Conservation (phyloP, 1,140 invertebrate genomes). For the Microplitis mediator region DNA sequence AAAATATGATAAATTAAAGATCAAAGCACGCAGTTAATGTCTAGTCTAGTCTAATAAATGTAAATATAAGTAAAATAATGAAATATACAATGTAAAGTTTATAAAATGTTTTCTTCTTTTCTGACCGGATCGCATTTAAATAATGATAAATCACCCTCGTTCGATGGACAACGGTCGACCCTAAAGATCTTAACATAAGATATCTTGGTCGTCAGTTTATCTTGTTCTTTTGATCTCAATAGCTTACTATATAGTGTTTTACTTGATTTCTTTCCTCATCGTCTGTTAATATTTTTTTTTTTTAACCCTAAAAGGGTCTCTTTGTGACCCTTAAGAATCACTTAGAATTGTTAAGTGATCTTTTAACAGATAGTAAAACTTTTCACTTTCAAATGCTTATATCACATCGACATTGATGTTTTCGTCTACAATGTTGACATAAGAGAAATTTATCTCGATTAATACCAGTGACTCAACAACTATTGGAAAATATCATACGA, state of each 20-base stretch:
- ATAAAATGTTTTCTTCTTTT: neutral
- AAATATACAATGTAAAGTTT: neutral
- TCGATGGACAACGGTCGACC: conserved; percentile 42
- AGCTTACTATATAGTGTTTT: neutral
- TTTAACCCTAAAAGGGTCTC: neutral
- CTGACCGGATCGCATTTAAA: conserved; percentile 45
- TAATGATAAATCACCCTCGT: conserved; percentile 55
- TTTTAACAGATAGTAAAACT: neutral
- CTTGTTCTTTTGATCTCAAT: conserved; percentile 45
- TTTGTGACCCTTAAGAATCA: neutral
- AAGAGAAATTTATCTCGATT: neutral
- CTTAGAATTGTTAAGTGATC: neutral
- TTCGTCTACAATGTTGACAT: neutral
- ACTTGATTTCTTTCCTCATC: neutral
- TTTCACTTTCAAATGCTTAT: neutral
- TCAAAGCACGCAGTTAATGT: no score
- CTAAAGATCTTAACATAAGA: conserved; percentile 47
- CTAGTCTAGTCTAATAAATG: no score
- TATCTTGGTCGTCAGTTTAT: conserved; percentile 52
- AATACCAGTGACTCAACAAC: neutral
- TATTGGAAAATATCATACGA: neutral
- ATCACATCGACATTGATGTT: neutral
- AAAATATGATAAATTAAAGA: no score
- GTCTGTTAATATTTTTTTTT: neutral
- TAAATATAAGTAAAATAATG: no score